Evolutionary conservation across 1,140 invertebrate species (phyloP).

Genomic region (Achroia grisella): DNA sequence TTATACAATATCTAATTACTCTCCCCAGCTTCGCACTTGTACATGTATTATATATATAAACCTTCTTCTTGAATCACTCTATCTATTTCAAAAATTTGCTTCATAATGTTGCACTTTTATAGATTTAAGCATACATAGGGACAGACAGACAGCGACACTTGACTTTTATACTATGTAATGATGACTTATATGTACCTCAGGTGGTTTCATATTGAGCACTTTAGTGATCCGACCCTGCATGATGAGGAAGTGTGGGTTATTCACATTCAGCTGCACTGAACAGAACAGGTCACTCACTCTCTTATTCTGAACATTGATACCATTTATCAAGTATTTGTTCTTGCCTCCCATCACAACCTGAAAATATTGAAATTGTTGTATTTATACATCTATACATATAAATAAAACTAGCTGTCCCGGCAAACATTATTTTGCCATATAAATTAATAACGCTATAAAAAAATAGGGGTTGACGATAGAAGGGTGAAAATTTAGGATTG

Average conservation of each 20-base stretch:
- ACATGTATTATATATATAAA: neutral
- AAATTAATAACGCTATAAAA: too few relatives aligned
- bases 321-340: constrained; percentile 97
- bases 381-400: too few relatives aligned
- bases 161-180: too few relatives aligned
- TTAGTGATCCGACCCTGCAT: constrained; percentile 99
- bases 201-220: constrained; percentile 99
- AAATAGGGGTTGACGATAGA: too few relatives aligned
- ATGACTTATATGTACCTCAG: constrained; percentile 79
- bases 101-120: too few relatives aligned
- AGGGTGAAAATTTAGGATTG: too few relatives aligned
- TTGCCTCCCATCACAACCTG: constrained; percentile 84
- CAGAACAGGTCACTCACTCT: constrained; percentile 95
- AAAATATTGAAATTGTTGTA: neutral
- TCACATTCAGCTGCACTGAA: constrained; percentile 97
- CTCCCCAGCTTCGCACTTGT: neutral
- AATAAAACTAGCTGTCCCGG: too few relatives aligned
- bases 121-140: too few relatives aligned
- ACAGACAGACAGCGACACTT: too few relatives aligned
- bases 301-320: constrained; percentile 90
- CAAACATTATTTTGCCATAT: too few relatives aligned
- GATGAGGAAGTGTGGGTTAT: constrained; percentile 99
- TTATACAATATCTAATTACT: too few relatives aligned
- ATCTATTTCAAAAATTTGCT: neutral
- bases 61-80: too few relatives aligned